Evolutionary conservation across 1,140 invertebrate species (phyloP), one percentile per base, ranked within the genome.

Genomic region (Leucophenga varia): DNA sequence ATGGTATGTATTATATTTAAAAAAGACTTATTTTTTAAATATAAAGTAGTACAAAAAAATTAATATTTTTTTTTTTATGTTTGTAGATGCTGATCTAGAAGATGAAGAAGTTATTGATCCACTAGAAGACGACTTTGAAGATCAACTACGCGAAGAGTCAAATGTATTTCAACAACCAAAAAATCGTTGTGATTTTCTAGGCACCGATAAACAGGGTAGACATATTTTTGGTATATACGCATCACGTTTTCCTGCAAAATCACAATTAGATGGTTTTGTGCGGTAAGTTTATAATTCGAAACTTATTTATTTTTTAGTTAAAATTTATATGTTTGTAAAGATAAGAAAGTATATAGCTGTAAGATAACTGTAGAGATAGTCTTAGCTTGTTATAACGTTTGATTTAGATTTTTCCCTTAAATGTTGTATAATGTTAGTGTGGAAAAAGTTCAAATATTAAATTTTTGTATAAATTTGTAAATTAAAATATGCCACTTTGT

Each of bases 221-320:
- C 93, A 95, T 78, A 88, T 97, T 37, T 96, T 98, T 71, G 90
- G 95, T 32, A 89, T 98, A 39, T 96, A 93, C 41, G 92, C 95
- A 13, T 97, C 92, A 70, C 86, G 90, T 67, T 82, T 98, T 59
- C 95, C 95, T n/a, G 84, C 86, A 35, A 91, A 87, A 39, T 64
- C 71, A 5, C 71, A 74, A 36, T 58, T 74, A 5, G 71, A 73
- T 20, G 61, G 47, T 6, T 74, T 74, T 34, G 63, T 74, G 8
- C 54, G 61, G 70, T 72, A 58, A n/a, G 43, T 49, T 16, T 25
- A 12, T 12, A 18, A 28, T 25, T 25, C 5, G 25, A 16, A 42
- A 31, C 12, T 19, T 6, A 35, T 35, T 9, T 6, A 9, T 16
- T 35, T 10, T 12, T 13, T 35, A 6, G 14, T 10, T 35, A 10